Conservation (phyloP, 2,888 invertebrate genomes). For the Oligia fasciuncula region DNA sequence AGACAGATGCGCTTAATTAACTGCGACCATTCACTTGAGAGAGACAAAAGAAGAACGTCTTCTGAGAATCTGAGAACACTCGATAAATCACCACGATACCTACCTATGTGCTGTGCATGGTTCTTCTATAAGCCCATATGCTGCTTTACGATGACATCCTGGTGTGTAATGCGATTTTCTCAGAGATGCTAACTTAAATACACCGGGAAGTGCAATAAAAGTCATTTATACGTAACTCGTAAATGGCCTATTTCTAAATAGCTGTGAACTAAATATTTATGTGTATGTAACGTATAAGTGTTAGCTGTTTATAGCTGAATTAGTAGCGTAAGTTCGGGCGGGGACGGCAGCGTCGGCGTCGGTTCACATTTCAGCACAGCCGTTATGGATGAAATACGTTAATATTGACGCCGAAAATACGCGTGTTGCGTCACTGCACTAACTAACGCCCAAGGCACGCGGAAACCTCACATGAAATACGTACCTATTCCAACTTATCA, state of each 20-base stretch:
- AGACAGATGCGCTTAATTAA: constrained; percentile 57
- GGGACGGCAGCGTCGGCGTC: constrained; percentile 27
- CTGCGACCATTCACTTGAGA: constrained; percentile 38
- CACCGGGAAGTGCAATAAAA: constrained; percentile 61
- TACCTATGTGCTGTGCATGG: constrained; percentile 5
- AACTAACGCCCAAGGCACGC: constrained; percentile 71
- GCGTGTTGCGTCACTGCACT: constrained; percentile 70
- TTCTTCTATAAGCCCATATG: constrained; percentile 32
- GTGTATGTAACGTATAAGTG: constrained; percentile 54
- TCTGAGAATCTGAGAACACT: constrained; percentile 53
- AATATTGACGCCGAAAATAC: constrained; percentile 73
- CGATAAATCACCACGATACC: constrained; percentile 52
- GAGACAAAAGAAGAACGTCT: constrained; percentile 46
- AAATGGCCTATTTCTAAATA: constrained; percentile 54
- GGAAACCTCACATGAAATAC: constrained; percentile 60
- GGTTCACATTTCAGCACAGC: constrained; percentile 68
- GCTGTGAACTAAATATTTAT: constrained; percentile 39
- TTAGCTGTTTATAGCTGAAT: constrained; percentile 54
- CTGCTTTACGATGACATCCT: constrained; percentile 50
- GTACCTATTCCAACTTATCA: constrained; percentile 56
- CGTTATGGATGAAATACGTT: constrained; percentile 73
- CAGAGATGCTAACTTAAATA: constrained; percentile 53
- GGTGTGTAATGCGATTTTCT: constrained; percentile 50
- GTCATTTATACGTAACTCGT: constrained; percentile 57
- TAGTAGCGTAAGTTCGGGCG: constrained; percentile 55